These are phyloP conservation scores for Lutjanus erythropterus DNA, from an alignment of 2,113 vertebrate species.

Conservation along the genomic window DNA sequence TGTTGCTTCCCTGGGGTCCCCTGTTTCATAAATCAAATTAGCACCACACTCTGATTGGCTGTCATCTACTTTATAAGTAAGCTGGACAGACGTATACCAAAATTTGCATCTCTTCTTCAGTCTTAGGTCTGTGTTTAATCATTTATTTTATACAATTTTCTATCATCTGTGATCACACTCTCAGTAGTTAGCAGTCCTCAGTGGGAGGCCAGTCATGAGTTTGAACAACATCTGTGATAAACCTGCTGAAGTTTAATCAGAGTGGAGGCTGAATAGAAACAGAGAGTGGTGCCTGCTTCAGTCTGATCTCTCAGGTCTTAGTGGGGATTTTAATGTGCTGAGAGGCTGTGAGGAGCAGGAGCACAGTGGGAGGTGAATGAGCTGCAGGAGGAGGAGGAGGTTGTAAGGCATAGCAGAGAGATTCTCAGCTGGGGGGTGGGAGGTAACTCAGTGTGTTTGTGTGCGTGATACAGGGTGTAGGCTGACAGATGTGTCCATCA, in stretches of 20 bases:
- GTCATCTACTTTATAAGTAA: conserved; percentile 22
- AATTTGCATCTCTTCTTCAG: neutral
- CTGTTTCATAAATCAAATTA: conserved; percentile 76
- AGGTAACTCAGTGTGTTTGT: conserved; percentile 32
- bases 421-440: conserved; percentile 11
- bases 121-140: neutral
- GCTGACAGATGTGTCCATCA: conserved; percentile 75
- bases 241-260: conserved; percentile 62
- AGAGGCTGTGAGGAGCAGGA: conserved; percentile 64
- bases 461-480: conserved; percentile 30
- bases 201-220: conserved; percentile 36
- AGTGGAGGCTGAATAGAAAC: conserved; percentile 48
- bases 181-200: neutral
- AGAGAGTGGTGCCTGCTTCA: conserved; percentile 59
- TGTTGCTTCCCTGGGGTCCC: conserved; percentile 53
- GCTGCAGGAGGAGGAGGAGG: conserved; percentile 49
- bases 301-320: conserved; percentile 57
- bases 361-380: conserved; percentile 71
- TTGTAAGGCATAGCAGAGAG: conserved; percentile 34
- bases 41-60: conserved; percentile 36
- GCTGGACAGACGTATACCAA: neutral
- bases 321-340: conserved; percentile 60
- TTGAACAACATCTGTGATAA: conserved; percentile 61
- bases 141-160: neutral
- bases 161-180: neutral